phyloP scores from a whole-genome alignment of 2,888 invertebrate genomes.

The Oxytorus armatus region DNA sequence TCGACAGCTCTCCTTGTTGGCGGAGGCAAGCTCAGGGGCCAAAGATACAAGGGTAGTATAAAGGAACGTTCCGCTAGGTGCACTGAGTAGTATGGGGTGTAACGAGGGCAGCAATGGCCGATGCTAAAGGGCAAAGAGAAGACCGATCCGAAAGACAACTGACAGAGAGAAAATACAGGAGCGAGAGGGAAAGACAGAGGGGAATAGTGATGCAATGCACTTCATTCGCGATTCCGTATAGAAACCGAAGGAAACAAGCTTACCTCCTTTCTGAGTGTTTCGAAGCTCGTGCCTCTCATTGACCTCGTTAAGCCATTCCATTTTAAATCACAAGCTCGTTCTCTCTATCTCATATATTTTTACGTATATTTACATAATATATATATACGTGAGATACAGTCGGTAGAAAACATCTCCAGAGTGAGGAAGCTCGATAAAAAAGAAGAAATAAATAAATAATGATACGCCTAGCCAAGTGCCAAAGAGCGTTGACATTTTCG shows the following conservation, averaged over 20 bases:
- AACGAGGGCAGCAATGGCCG: constrained; percentile 3
- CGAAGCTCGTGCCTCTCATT: constrained; percentile 55
- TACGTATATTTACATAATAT: neutral
- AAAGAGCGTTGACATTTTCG: too few species aligned
- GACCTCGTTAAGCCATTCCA: constrained; percentile 59
- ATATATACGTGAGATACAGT: neutral
- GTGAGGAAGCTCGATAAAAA: too few species aligned
- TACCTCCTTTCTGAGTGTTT: constrained; percentile 53
- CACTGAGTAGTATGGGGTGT: neutral
- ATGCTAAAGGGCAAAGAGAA: constrained; percentile 30
- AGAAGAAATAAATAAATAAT: neutral
- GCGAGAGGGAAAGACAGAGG: constrained; percentile 32
- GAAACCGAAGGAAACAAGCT: constrained; percentile 56
- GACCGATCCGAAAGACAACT: constrained; percentile 14
- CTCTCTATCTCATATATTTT: neutral
- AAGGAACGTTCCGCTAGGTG: constrained; percentile 49
- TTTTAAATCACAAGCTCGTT: constrained; percentile 24
- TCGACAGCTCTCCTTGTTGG: constrained; percentile 63
- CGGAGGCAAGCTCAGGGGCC: constrained; percentile 56
- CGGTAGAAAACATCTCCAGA: neutral
- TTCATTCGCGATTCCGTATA: constrained; percentile 58
- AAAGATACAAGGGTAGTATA: constrained; percentile 60
- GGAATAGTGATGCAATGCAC: constrained; percentile 37
- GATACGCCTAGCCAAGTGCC: too few species aligned
- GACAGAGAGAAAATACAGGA: constrained; percentile 23